Conservation (phyloP, 1,140 invertebrate species). For the Hylaeus volcanicus region DNA sequence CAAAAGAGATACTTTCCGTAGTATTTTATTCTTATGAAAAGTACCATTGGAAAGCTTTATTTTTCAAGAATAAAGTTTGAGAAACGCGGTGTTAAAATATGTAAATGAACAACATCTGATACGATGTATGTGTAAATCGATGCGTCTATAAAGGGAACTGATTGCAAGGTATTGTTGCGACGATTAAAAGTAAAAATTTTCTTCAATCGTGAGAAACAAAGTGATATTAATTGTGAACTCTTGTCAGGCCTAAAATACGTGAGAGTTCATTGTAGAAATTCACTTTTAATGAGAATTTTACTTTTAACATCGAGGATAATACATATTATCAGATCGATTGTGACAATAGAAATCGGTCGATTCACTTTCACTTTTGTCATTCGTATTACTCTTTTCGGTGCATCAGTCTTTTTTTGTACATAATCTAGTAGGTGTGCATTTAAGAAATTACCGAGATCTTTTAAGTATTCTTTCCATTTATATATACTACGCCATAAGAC, state of each 20-base stretch:
- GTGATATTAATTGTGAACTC: neutral
- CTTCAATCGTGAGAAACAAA: neutral
- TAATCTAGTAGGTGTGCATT: constrained; percentile 40
- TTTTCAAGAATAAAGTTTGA: no score
- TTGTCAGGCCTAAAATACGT: neutral
- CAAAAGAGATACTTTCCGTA: no score
- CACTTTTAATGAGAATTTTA: constrained; percentile 10
- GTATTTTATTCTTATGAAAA: no score
- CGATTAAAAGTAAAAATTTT: constrained; percentile 1
- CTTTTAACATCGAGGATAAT: neutral
- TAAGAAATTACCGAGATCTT: constrained; percentile 18
- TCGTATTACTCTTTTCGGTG: constrained; percentile 11
- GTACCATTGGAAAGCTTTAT: no score
- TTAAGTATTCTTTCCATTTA: constrained; percentile 44
- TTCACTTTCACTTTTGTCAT: constrained; percentile 12
- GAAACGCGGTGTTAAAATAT: neutral
- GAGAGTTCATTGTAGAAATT: neutral
- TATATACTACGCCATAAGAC: constrained; percentile 12
- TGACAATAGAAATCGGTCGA: neutral
- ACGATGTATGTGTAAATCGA: no score
- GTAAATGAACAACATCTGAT: neutral
- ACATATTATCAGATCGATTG: neutral
- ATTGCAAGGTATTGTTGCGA: neutral
- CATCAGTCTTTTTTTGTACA: constrained; percentile 26
- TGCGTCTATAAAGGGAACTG: neutral